Evolutionary conservation across 2,113 vertebrate genomes (phyloP).

Genomic region (Coregonus clupeaformis): DNA sequence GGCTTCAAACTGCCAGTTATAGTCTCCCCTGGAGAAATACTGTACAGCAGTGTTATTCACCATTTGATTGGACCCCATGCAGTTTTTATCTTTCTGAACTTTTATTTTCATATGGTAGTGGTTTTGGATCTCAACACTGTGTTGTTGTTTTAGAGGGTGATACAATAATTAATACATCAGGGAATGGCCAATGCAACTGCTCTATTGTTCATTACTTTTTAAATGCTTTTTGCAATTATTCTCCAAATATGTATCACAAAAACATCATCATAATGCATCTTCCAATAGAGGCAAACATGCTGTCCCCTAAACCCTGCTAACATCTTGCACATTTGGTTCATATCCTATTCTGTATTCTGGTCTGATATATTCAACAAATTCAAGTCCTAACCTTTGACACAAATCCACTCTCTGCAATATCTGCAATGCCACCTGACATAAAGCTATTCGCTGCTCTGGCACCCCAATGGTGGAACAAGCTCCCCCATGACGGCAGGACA

Average conservation of each 20-base stretch:
- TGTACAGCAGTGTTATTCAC: neutral
- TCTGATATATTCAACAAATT: too few species aligned
- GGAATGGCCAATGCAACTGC: too few species aligned
- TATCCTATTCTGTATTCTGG: too few species aligned
- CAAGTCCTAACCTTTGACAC: conserved; percentile 17
- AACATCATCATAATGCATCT: too few species aligned
- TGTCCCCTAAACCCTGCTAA: neutral
- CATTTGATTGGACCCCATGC: neutral
- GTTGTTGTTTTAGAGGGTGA: neutral
- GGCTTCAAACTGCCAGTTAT: neutral
- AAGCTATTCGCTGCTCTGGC: too few species aligned
- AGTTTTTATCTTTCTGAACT: neutral
- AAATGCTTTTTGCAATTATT: too few species aligned
- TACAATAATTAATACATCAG: too few species aligned
- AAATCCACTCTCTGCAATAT: neutral
- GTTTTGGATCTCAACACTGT: neutral
- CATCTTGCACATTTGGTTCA: neutral
- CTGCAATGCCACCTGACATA: neutral
- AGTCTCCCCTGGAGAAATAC: neutral
- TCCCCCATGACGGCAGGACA: too few species aligned
- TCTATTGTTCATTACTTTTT: too few species aligned
- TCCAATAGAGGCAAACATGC: too few species aligned
- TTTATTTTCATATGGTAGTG: neutral
- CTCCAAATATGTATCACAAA: too few species aligned
- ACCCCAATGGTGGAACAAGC: too few species aligned